Conservation (phyloP, 2,113 vertebrate species). For the Alosa alosa region DNA sequence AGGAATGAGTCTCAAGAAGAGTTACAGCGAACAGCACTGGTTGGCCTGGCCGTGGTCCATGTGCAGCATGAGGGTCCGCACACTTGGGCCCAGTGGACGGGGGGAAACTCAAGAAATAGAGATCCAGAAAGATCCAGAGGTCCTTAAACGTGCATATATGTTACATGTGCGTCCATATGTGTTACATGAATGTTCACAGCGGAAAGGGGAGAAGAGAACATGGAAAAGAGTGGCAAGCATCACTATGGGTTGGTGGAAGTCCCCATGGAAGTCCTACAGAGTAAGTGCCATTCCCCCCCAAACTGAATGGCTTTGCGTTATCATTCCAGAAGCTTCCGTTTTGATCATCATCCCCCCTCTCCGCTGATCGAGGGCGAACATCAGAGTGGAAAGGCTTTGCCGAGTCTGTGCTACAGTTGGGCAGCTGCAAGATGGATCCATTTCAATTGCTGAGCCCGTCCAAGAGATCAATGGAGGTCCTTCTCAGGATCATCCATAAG, state of each 20-base stretch:
- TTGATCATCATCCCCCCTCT: conserved; percentile 55
- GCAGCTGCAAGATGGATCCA: conserved; percentile 56
- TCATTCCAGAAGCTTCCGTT: conserved; percentile 32
- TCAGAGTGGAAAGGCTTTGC: conserved; percentile 55
- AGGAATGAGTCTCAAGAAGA: conserved; percentile 35
- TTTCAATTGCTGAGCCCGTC: conserved; percentile 62
- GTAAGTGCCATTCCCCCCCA: conserved; percentile 27
- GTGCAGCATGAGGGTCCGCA: background rate
- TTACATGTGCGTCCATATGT: background rate
- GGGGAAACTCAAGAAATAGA: background rate
- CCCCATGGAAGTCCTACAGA: background rate
- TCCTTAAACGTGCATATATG: background rate
- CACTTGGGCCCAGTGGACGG: background rate
- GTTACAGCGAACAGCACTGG: background rate
- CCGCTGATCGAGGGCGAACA: conserved; percentile 61
- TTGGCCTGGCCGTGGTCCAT: background rate
- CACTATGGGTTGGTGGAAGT: background rate
- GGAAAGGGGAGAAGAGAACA: background rate
- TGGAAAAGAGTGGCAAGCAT: background rate
- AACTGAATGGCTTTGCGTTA: conserved; percentile 18
- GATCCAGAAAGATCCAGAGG: background rate
- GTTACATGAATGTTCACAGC: background rate
- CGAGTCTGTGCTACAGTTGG: conserved; percentile 58
- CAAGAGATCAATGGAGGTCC: conserved; percentile 54
- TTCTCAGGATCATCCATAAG: conserved; percentile 58